Percentiles rank a stretch among this genome's conserved stretches.
These are phyloP conservation scores for Girardinus metallicus DNA, from an alignment of 2,797 vertebrate species.

Conservation along the genomic window DNA sequence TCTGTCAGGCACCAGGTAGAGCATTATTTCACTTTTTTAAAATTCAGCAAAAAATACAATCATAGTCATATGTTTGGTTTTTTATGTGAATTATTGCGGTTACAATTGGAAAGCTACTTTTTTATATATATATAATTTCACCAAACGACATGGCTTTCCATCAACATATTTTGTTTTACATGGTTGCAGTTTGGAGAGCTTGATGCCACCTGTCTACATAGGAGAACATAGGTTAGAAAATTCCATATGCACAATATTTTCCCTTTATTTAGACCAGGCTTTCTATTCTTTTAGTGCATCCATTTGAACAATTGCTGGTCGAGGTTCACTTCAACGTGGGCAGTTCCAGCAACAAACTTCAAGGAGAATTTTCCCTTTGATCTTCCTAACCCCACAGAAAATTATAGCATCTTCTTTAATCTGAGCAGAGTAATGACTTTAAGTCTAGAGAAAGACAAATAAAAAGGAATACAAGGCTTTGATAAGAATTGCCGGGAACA, in stretches of 20 bases:
- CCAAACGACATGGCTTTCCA: not conserved
- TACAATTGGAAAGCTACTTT: not conserved
- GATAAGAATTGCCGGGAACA: constrained; percentile 91
- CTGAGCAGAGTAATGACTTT: constrained; percentile 89
- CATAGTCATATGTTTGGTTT: not conserved
- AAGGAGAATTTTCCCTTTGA: constrained; percentile 90
- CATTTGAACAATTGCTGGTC: constrained; percentile 79
- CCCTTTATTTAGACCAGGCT: constrained; percentile 65
- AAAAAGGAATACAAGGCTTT: constrained; percentile 92
- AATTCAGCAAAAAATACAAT: not conserved
- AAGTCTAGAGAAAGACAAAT: constrained; percentile 91
- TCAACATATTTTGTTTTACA: not conserved
- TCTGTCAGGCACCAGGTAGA: not conserved
- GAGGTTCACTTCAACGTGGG: constrained; percentile 78
- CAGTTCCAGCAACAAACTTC: constrained; percentile 85
- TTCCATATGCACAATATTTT: constrained; percentile 41
- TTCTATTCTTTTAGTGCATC: constrained; percentile 63
- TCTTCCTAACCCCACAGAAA: constrained; percentile 87
- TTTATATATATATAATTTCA: no score
- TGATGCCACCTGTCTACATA: not conserved
- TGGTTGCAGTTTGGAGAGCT: not conserved
- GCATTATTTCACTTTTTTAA: not conserved
- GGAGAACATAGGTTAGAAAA: constrained; percentile 15
- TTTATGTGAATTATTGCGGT: not conserved
- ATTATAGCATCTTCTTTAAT: constrained; percentile 90